Conservation (phyloP, 2,797 vertebrate genomes). For the Parauchenoglanis ngamensis region DNA sequence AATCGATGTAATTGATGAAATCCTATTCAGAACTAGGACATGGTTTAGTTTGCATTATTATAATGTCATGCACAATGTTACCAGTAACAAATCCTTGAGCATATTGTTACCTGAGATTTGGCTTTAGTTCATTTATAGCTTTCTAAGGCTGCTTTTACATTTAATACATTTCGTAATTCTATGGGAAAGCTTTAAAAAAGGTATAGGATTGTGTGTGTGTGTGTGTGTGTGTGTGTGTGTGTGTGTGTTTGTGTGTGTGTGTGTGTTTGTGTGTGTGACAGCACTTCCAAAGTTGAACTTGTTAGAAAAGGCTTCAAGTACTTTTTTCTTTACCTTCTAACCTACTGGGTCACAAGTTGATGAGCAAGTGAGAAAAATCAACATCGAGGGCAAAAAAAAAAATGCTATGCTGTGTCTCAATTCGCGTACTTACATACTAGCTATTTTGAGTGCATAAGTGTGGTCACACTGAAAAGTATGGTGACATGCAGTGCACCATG, state of each 20-base stretch:
- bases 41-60: neutral
- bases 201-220: too few species aligned
- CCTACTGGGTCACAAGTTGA: neutral
- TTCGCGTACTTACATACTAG: too few species aligned
- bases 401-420: too few species aligned
- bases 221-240: too few species aligned
- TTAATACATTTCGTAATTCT: neutral
- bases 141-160: constrained; percentile 9
- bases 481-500: too few species aligned
- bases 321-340: neutral
- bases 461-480: too few species aligned
- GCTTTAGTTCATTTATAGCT: neutral
- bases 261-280: neutral
- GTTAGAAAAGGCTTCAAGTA: neutral
- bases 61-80: neutral
- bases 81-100: neutral
- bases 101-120: neutral
- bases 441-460: too few species aligned
- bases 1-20: neutral
- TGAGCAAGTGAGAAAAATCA: neutral
- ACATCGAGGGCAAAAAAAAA: neutral
- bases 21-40: neutral
- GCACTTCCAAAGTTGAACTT: neutral
- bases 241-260: too few species aligned
- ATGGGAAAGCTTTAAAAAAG: neutral